Conservation (phyloP, 2,113 vertebrate genomes). For the Sturnira hondurensis region DNA sequence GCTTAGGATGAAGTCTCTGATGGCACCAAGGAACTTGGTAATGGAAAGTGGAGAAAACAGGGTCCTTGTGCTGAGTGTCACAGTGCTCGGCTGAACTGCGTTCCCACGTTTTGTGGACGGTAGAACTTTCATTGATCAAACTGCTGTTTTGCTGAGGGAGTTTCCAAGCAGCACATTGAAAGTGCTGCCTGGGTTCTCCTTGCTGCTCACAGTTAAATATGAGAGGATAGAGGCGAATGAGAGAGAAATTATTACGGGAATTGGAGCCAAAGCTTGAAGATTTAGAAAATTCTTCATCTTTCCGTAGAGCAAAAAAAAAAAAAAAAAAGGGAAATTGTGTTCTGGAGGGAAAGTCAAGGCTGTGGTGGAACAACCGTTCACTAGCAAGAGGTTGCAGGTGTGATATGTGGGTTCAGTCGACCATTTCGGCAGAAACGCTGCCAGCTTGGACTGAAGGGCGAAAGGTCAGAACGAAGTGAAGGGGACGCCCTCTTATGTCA, state of each 20-base stretch:
- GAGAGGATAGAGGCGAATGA: neutral
- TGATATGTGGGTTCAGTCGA: neutral
- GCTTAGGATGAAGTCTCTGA: neutral
- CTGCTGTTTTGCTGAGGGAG: neutral
- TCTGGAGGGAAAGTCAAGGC: neutral
- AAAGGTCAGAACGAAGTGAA: neutral
- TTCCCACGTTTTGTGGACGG: neutral
- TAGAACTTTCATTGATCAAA: neutral
- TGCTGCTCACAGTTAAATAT: neutral
- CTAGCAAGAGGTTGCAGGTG: neutral
- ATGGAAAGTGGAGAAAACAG: neutral
- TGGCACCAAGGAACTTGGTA: neutral
- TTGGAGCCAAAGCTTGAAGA: neutral
- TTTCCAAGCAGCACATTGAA: neutral
- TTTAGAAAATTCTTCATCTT: neutral
- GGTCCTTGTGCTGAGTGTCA: neutral
- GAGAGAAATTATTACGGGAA: neutral
- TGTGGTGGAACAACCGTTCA: neutral
- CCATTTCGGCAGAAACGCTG: neutral
- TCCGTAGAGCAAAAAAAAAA: neutral
- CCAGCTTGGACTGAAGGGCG: neutral
- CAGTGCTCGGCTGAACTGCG: neutral
- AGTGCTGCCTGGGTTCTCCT: neutral
- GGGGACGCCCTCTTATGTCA: neutral
- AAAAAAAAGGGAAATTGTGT: neutral